Evolutionary conservation across 1,140 invertebrate species (phyloP).

Genomic region (Cotesia vestalis): DNA sequence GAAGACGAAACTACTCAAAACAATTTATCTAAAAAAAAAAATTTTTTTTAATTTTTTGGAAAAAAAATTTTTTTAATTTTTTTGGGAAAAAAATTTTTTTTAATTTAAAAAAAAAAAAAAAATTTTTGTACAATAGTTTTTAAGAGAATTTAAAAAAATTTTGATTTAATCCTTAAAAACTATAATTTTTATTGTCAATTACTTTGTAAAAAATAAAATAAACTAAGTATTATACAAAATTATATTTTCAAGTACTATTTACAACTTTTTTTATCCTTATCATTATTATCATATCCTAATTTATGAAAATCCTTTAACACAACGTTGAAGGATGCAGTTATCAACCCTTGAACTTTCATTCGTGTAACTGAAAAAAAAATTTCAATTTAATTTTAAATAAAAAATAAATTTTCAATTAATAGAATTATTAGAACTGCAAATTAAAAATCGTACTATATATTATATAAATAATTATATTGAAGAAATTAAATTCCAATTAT

Average conservation of each 20-base stretch:
- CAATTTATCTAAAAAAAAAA: no score
- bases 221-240: background rate
- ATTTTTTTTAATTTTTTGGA: no score
- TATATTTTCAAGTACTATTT: conserved; percentile 19
- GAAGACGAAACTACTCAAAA: no score
- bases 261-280: conserved; percentile 51
- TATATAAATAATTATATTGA: no score
- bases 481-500: background rate
- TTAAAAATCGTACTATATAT: no score
- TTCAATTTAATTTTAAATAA: conserved; percentile 28
- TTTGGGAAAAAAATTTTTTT: no score
- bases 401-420: background rate
- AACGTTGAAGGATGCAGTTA: conserved; percentile 73
- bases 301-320: conserved; percentile 76
- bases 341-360: conserved; percentile 73
- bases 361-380: conserved; percentile 72
- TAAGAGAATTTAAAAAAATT: no score
- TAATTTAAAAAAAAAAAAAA: no score
- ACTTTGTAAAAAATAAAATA: background rate
- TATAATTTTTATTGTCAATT: background rate
- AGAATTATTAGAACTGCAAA: no score
- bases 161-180: no score
- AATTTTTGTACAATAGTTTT: no score
- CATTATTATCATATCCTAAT: conserved; percentile 69
- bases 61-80: no score